phyloP scores from a whole-genome alignment of 2,113 vertebrate genomes.

The Cathartes aura region DNA sequence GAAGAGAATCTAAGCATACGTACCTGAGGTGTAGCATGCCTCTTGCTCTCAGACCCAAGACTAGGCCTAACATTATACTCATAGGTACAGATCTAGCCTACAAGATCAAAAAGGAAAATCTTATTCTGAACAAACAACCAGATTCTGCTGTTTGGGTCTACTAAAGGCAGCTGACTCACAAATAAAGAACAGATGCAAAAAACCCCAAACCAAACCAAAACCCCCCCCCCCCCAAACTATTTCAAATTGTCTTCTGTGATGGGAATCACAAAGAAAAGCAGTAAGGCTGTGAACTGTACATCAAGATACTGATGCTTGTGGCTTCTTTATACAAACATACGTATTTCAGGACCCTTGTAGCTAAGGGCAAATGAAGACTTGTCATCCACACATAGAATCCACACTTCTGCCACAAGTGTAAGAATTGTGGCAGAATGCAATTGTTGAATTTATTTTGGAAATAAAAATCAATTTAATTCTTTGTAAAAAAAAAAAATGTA shows the following conservation, averaged over 20 bases:
- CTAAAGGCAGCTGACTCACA: neutral
- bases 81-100: neutral
- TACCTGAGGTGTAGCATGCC: neutral
- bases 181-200: conserved; percentile 43
- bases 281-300: conserved; percentile 51
- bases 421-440: neutral
- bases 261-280: conserved; percentile 36
- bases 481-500: neutral
- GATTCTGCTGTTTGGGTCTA: conserved; percentile 4
- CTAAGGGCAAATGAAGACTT: conserved; percentile 31
- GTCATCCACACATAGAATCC: neutral
- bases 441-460: conserved; percentile 51
- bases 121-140: conserved; percentile 58
- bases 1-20: neutral
- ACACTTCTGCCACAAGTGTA: neutral
- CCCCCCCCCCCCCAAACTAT: neutral
- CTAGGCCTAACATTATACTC: neutral
- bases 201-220: neutral
- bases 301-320: conserved; percentile 29
- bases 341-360: conserved; percentile 5
- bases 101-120: conserved; percentile 14
- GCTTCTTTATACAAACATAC: conserved; percentile 55
- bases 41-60: neutral
- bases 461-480: conserved; percentile 28
- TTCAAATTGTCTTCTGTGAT: conserved; percentile 51